Percentiles rank a stretch among this genome's conserved stretches.
Conservation (phyloP, 2,113 vertebrate genomes). For the Pholis gunnellus region DNA sequence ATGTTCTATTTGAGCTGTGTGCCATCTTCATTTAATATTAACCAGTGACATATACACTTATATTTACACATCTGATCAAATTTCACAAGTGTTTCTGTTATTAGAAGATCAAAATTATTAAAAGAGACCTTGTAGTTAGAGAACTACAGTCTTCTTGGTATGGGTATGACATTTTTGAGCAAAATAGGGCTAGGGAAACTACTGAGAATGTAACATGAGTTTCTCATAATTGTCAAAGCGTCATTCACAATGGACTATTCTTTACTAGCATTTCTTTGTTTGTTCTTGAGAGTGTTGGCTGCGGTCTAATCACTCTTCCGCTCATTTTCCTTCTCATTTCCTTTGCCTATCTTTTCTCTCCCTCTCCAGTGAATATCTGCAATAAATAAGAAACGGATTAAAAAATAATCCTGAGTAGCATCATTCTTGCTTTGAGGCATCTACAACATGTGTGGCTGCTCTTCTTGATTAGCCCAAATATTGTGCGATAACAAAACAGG, state of each 20-base stretch:
- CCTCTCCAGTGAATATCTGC: constrained; percentile 61
- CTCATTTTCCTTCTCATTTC: constrained; percentile 37
- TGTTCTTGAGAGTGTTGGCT: constrained; percentile 13
- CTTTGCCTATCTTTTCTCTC: constrained; percentile 37
- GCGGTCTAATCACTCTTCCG: constrained; percentile 27
- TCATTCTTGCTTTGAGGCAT: constrained; percentile 68
- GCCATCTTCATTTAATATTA: too few species aligned
- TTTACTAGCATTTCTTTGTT: constrained; percentile 26
- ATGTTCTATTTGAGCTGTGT: too few species aligned
- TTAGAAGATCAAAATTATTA: too few species aligned
- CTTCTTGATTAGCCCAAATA: constrained; percentile 62
- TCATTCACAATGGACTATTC: neutral
- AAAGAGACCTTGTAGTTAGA: too few species aligned
- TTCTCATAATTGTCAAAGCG: neutral
- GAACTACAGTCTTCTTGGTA: too few species aligned
- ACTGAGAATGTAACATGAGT: neutral
- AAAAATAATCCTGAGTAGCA: constrained; percentile 71
- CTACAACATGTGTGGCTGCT: constrained; percentile 42
- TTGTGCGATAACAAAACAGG: constrained; percentile 65
- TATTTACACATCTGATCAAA: too few species aligned
- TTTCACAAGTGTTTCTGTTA: too few species aligned
- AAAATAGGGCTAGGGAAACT: too few species aligned
- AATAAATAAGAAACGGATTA: constrained; percentile 74
- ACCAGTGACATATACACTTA: too few species aligned
- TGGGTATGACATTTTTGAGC: too few species aligned